Evolutionary conservation across 1,140 invertebrate species (phyloP).

Genomic region (Lordiphosa mommai): DNA sequence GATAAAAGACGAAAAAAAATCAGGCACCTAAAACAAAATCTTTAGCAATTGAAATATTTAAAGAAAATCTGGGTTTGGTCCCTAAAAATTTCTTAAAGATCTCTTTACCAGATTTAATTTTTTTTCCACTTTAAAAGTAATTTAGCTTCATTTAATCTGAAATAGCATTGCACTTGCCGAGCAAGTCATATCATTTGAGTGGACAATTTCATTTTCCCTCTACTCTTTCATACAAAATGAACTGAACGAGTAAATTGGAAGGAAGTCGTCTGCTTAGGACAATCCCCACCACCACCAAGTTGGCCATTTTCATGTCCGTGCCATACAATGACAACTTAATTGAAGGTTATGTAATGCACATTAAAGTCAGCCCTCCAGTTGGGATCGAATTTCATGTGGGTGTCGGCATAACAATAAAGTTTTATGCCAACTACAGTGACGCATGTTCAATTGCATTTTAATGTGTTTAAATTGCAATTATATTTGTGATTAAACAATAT

Average conservation of each 20-base stretch:
- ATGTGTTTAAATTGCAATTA: slow-evolving; percentile 35
- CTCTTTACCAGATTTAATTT: neutral
- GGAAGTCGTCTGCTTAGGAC: neutral
- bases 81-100: no score
- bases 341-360: slow-evolving; percentile 37
- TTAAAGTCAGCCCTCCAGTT: neutral
- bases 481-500: slow-evolving; percentile 12
- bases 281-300: neutral
- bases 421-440: slow-evolving; percentile 14
- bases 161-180: neutral
- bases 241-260: slow-evolving; percentile 4
- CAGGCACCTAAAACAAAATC: no score
- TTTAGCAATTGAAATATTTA: no score
- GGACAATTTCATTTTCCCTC: neutral
- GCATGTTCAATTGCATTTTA: slow-evolving; percentile 31
- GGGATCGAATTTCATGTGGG: neutral
- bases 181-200: neutral
- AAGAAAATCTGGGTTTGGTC: no score
- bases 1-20: no score
- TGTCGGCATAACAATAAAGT: slow-evolving; percentile 5
- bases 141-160: neutral
- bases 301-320: slow-evolving; percentile 13
- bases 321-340: slow-evolving; percentile 54
- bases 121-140: neutral
- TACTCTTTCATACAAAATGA: neutral